A percentile compares a stretch with the other conserved stretches of the same genome.
These are phyloP conservation scores for Diplodus sargus DNA, from an alignment of 2,797 vertebrate genomes.

Conservation along the genomic window DNA sequence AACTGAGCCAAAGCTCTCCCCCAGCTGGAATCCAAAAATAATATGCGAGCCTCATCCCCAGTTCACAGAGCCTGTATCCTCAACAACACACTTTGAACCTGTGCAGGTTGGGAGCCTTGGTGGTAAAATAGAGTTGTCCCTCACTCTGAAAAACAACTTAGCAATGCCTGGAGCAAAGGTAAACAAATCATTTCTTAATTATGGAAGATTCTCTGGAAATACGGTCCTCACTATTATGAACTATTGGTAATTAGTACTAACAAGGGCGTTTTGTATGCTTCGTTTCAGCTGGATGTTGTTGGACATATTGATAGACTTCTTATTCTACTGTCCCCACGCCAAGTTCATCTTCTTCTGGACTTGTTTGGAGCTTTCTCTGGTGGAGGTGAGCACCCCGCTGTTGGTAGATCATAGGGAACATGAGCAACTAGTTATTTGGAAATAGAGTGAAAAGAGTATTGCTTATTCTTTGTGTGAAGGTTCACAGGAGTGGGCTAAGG, in stretches of 20 bases:
- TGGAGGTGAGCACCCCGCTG: constrained; percentile 84
- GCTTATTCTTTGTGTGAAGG: constrained; percentile 76
- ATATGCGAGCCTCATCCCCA: constrained; percentile 98
- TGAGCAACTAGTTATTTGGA: not conserved
- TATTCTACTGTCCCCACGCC: constrained; percentile 93
- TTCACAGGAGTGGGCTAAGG: constrained; percentile 90
- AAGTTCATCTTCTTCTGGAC: constrained; percentile 96
- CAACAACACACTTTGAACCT: constrained; percentile 90
- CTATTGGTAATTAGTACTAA: not conserved
- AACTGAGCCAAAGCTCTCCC: constrained; percentile 96
- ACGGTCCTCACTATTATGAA: not conserved
- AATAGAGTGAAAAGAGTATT: not conserved
- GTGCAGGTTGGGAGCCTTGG: constrained; percentile 92
- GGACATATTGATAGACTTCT: constrained; percentile 93
- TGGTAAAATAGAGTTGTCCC: constrained; percentile 92
- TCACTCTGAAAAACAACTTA: constrained; percentile 96
- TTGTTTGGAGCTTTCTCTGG: constrained; percentile 93
- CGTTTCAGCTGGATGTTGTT: constrained; percentile 91
- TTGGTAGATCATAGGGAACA: not conserved
- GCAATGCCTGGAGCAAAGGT: constrained; percentile 98
- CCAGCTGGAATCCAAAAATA: constrained; percentile 99
- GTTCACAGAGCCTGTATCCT: constrained; percentile 91
- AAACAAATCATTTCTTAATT: not conserved
- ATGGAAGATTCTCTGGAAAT: not conserved
- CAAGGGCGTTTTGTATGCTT: constrained; percentile 25